Evolutionary conservation across 2,888 invertebrate species (phyloP).

Genomic region (Cheilosia vernalis): DNA sequence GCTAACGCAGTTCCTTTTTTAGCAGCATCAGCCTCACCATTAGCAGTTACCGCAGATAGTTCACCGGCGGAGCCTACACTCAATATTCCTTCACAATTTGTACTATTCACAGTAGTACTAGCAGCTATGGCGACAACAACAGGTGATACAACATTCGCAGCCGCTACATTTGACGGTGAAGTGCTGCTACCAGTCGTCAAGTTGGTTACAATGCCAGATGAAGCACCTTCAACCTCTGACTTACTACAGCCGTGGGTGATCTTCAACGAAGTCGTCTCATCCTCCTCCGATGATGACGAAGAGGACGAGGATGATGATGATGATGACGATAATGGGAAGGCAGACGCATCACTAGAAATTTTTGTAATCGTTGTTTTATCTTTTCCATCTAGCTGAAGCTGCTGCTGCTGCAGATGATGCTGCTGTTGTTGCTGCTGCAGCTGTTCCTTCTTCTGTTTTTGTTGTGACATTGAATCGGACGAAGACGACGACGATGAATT

Average conservation of each 20-base stretch:
- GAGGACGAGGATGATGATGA: conserved; percentile 77
- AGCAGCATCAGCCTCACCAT: conserved; percentile 67
- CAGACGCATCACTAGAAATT: conserved; percentile 59
- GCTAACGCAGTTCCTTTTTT: conserved; percentile 65
- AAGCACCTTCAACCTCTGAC: conserved; percentile 53
- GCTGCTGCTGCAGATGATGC: conserved; percentile 54
- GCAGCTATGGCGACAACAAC: conserved; percentile 78
- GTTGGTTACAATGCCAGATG: conserved; percentile 54
- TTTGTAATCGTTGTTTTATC: conserved; percentile 68
- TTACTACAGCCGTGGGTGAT: conserved; percentile 62
- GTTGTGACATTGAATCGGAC: conserved; percentile 73
- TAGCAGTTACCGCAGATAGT: conserved; percentile 57
- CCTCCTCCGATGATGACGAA: conserved; percentile 77
- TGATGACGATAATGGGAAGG: conserved; percentile 68
- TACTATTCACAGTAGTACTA: conserved; percentile 73
- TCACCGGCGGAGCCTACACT: conserved; percentile 43
- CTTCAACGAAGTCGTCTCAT: conserved; percentile 52
- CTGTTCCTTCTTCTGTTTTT: conserved; percentile 63
- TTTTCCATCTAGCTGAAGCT: conserved; percentile 46
- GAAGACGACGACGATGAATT: conserved; percentile 74
- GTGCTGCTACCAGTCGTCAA: conserved; percentile 60
- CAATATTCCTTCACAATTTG: conserved; percentile 69
- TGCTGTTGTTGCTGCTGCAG: conserved; percentile 60
- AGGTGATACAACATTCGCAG: conserved; percentile 77
- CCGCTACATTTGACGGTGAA: conserved; percentile 63